These are phyloP conservation scores for Bimastos eiseni DNA, from an alignment of 2,888 invertebrate species.

Conservation along the genomic window DNA sequence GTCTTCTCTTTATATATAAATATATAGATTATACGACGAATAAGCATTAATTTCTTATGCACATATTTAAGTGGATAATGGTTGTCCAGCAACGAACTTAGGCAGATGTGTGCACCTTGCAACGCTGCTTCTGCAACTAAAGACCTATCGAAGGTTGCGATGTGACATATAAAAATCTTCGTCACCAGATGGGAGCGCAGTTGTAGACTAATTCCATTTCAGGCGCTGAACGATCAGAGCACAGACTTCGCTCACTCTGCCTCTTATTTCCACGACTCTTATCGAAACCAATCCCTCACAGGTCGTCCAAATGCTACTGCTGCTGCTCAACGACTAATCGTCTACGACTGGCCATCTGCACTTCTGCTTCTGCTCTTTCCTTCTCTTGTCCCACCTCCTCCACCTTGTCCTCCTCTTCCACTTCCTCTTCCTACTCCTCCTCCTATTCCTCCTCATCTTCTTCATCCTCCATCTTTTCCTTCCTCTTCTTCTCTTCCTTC, in stretches of 20 bases:
- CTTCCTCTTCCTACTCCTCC: no score
- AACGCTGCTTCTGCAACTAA: neutral
- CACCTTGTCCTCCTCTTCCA: no score
- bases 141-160: neutral
- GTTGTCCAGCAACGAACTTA: neutral
- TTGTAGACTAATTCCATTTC: neutral
- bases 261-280: neutral
- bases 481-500: no score
- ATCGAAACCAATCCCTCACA: neutral
- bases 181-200: neutral
- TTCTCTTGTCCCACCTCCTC: no score
- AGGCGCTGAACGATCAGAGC: neutral
- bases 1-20: no score
- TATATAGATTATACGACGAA: neutral
- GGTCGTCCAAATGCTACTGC: neutral
- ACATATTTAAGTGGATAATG: neutral
- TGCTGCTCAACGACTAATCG: neutral
- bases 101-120: neutral
- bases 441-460: no score
- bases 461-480: no score
- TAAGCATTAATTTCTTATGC: neutral
- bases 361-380: no score
- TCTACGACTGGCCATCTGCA: conserved; percentile 4
- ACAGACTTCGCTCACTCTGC: neutral
- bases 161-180: neutral